Conservation (phyloP, 2,888 invertebrate species). For the Agriopis marginaria region DNA sequence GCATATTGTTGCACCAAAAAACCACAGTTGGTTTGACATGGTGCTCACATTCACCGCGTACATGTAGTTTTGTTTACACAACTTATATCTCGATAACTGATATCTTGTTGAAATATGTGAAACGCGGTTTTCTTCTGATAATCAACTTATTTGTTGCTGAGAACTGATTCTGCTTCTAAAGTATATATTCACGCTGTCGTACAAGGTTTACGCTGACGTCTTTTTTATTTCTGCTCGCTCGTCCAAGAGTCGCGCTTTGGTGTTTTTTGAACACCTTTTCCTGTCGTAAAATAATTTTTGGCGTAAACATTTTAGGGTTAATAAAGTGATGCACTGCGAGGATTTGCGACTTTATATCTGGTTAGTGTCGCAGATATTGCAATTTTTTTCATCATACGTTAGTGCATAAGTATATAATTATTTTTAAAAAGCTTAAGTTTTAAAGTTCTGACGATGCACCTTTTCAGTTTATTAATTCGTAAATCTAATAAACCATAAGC, state of each 20-base stretch:
- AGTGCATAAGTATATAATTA: slow-evolving; percentile 12
- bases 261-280: slow-evolving; percentile 57
- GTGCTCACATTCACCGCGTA: no score
- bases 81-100: no score
- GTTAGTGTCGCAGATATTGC: slow-evolving; percentile 38
- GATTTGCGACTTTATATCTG: slow-evolving; percentile 49
- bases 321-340: slow-evolving; percentile 61
- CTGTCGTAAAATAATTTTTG: slow-evolving; percentile 65
- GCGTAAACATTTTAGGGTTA: slow-evolving; percentile 72
- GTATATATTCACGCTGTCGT: slow-evolving; percentile 34
- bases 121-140: no score
- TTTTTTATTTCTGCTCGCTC: slow-evolving; percentile 79
- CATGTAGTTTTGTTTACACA: no score
- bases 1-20: no score
- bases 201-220: slow-evolving; percentile 76
- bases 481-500: no score
- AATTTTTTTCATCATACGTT: slow-evolving; percentile 33
- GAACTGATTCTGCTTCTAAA: slow-evolving; percentile 2
- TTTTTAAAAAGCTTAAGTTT: background rate
- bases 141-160: background rate
- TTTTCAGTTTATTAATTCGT: background rate
- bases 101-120: no score
- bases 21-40: no score
- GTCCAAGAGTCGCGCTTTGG: slow-evolving; percentile 46
- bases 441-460: background rate